Evolutionary conservation across 2,888 invertebrate genomes (phyloP).

Genomic region (Drosophila meridiana): DNA sequence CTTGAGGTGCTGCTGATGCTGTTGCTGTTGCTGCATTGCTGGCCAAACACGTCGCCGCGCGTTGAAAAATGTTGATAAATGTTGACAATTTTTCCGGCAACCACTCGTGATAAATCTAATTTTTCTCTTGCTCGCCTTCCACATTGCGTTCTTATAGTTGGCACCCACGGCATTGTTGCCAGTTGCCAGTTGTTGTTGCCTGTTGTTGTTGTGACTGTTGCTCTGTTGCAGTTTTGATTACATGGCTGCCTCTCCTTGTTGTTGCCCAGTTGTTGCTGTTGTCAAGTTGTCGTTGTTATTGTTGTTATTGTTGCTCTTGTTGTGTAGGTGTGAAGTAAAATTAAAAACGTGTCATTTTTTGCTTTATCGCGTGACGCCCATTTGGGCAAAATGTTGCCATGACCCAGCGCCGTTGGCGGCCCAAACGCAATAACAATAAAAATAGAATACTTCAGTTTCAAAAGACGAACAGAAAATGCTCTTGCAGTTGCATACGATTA

Average conservation of each 20-base stretch:
- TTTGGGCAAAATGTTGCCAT: slow-evolving; percentile 62
- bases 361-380: slow-evolving; percentile 74
- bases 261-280: slow-evolving; percentile 40
- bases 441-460: background rate
- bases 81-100: slow-evolving; percentile 83
- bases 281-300: slow-evolving; percentile 17
- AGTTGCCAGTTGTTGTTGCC: slow-evolving; percentile 32
- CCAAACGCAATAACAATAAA: slow-evolving; percentile 34
- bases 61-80: slow-evolving; percentile 83
- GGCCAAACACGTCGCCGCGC: slow-evolving; percentile 71
- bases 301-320: slow-evolving; percentile 10
- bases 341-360: slow-evolving; percentile 82
- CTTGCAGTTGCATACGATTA: background rate
- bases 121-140: slow-evolving; percentile 68
- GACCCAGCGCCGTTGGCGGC: slow-evolving; percentile 46
- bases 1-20: slow-evolving; percentile 50
- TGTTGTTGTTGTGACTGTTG: slow-evolving; percentile 51
- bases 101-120: slow-evolving; percentile 83
- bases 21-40: slow-evolving; percentile 41
- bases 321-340: slow-evolving; percentile 76
- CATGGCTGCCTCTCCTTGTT: slow-evolving; percentile 45
- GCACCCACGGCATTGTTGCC: slow-evolving; percentile 64
- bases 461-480: background rate
- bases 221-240: slow-evolving; percentile 61
- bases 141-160: slow-evolving; percentile 60